These are phyloP conservation scores for Hyaena hyaena DNA, from an alignment of 2,113 vertebrate species.

Conservation along the genomic window DNA sequence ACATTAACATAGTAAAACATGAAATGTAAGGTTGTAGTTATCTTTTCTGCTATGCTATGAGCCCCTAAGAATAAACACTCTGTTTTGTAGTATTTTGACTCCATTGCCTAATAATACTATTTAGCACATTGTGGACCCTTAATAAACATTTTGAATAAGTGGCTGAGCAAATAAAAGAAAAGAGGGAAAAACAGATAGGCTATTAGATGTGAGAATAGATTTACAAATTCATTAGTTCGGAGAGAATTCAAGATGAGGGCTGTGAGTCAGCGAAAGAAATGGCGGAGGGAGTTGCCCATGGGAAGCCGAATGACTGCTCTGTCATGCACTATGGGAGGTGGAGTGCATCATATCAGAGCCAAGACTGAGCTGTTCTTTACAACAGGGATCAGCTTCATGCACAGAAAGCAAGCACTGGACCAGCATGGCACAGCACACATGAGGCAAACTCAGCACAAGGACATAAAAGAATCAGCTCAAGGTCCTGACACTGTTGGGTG, in stretches of 20 bases:
- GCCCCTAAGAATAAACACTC: not conserved
- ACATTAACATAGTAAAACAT: not conserved
- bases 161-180: not conserved
- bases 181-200: not conserved
- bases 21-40: not conserved
- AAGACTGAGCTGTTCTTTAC: not conserved
- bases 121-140: not conserved
- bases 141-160: not conserved
- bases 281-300: not conserved
- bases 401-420: accelerated
- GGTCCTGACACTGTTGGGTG: no score
- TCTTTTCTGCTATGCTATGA: not conserved
- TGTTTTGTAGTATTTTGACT: not conserved
- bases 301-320: not conserved
- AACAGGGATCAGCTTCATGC: no score
- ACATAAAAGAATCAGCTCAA: not conserved
- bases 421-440: accelerated
- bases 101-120: no score
- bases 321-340: accelerated
- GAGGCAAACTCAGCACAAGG: not conserved
- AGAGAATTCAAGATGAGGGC: not conserved
- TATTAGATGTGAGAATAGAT: no score
- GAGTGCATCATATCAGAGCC: accelerated
- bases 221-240: not conserved
- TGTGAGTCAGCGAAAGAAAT: not conserved